Base-by-base conservation (phyloP, 1,140 invertebrate species). In the Lutraria rhynchaena region DNA sequence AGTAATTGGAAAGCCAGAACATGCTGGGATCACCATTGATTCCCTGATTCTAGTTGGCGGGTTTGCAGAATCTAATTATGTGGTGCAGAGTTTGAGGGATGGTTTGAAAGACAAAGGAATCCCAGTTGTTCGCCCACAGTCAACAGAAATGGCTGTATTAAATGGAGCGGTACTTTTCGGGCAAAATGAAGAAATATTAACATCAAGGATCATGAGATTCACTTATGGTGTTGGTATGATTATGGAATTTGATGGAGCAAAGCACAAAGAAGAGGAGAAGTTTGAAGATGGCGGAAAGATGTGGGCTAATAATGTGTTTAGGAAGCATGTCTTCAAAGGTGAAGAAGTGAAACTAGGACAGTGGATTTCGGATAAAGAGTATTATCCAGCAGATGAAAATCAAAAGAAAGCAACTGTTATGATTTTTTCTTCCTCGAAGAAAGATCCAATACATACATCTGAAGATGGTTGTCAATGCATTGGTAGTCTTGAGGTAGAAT, bases 341-440 rank as follows among this genome's bases (percentile, higher is more conserved):
- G 57, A 75, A 31, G 55, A 41, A 9, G 73, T 75, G 17, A 75
- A 63, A 75, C 57, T 75, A n/a, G 24, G 58, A n/a, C 46, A 75
- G 29, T 75, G 73, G 73, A 58, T 63, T 27, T 22, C 41, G 0
- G 57, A 60, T 33, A 63, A 61, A 44, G 73, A 75, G 17, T 75
- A 75, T 33, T 75, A 46, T 49, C 57, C 58, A 11, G 57, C n/a
- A 17, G 55, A 61, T n/a, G 58, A 51, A 9, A 9, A 46, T 3
- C 73, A 75, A 19, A 75, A 41, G 19, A 46, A 35, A 17, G 73
- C 73, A 17, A 46, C 35, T 3, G 58, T 75, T 15, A 61, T 41
- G n/a, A 58, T 75, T 15, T 75, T 33, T 49, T 41, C 73, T 19
- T 61, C 73, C 4, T 35, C 58, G n/a, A 44, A 75, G 19, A 61